Evolutionary conservation across 2,797 vertebrate species (phyloP).

Genomic region (Rhadinocentrus ornatus): DNA sequence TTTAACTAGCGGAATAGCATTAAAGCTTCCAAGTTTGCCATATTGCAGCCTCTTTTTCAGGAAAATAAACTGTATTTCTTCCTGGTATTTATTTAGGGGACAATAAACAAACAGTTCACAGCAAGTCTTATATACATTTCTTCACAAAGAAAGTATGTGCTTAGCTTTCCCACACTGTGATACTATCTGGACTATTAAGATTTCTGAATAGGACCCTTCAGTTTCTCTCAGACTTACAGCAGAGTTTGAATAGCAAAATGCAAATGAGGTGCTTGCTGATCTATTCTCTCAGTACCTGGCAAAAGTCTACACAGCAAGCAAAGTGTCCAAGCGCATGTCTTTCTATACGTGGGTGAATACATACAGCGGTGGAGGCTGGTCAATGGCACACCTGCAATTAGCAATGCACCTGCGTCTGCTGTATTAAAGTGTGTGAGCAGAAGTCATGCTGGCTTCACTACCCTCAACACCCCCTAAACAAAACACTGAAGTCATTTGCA

Average conservation of each 20-base stretch:
- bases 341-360: conserved; percentile 30
- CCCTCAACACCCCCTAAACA: conserved; percentile 81
- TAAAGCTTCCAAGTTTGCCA: conserved; percentile 31
- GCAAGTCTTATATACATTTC: conserved; percentile 61
- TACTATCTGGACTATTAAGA: conserved; percentile 92
- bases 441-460: conserved; percentile 84
- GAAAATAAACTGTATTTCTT: conserved; percentile 19
- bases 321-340: conserved; percentile 45
- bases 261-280: conserved; percentile 92
- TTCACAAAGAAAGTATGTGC: conserved; percentile 89
- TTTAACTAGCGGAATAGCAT: conserved; percentile 53
- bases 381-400: conserved; percentile 95
- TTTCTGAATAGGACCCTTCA: conserved; percentile 94
- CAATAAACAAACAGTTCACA: conserved; percentile 61
- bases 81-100: conserved; percentile 57
- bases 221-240: conserved; percentile 88
- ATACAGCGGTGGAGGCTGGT: conserved; percentile 78
- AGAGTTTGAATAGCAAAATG: conserved; percentile 91
- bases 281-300: conserved; percentile 93
- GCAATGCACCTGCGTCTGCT: conserved; percentile 91
- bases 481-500: conserved; percentile 91
- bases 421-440: conserved; percentile 84
- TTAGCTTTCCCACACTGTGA: conserved; percentile 85
- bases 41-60: conserved; percentile 21
- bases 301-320: conserved; percentile 88